Evolutionary conservation across 1,140 invertebrate species (phyloP), one percentile per base, ranked within the genome.

Genomic region (Drosophila willistoni): DNA sequence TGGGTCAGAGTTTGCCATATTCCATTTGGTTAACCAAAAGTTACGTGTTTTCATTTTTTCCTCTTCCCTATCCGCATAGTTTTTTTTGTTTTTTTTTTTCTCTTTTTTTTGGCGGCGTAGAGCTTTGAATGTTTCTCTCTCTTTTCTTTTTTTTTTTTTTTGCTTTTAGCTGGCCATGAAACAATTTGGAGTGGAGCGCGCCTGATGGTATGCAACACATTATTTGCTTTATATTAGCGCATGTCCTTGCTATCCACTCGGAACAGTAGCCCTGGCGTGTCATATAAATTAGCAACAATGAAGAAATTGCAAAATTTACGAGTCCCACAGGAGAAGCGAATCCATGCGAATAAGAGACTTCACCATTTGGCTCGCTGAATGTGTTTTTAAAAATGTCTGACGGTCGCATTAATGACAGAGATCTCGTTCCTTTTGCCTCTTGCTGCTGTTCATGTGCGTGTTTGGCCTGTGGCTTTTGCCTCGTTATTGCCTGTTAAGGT

Each of bases 271-370:
- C 64, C 73, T 41, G 47, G 68, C 76, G 54, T 81, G 71, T 87
- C 79, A 87, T 86, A 86, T 83, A 86, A 86, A 86, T 86, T 86
- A 86, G 83, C 80, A 75, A 72, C 83, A 83, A 89, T 86, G 84
- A 89, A 87, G 76, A 83, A 86, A 83, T 80, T 87, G 72, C 73
- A 56, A 76, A 89, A 89, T 87, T 86, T 86, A 86, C 86, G 76
- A 79, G 79, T 89, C 79, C 73, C 79, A n/a, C 42, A 66, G 80
- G 76, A 61, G 44, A 19, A 19, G 44, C 3, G 44, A 51, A 22
- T 51, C 44, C 44, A 51, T 51, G 44, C 17, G 44, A 12, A 51
- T 19, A 47, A 22, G 19, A 51, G 72, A 60, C 73, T 70, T 61
- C 66, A 68, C 64, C 41, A 57, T 34, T 33, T 60, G 71, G 56